phyloP scores from a whole-genome alignment of 2,113 vertebrate species.

The Heliornis fulica region DNA sequence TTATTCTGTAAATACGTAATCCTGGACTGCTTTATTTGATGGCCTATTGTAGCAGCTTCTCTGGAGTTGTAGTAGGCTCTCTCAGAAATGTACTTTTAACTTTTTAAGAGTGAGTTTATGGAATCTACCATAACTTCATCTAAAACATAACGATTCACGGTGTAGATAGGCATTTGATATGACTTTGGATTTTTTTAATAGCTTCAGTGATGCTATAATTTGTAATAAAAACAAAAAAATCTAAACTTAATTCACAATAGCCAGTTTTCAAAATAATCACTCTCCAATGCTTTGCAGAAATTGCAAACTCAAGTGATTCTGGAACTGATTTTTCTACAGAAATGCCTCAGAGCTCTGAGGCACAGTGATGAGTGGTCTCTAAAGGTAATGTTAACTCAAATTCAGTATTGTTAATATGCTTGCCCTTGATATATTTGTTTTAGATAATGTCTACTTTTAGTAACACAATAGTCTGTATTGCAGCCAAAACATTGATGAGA shows the following conservation, averaged over 20 bases:
- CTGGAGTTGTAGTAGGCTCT: slow-evolving; percentile 60
- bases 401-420: background rate
- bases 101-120: slow-evolving; percentile 65
- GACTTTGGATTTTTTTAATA: slow-evolving; percentile 60
- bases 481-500: background rate
- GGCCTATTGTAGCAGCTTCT: slow-evolving; percentile 57
- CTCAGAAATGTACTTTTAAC: slow-evolving; percentile 53
- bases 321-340: background rate
- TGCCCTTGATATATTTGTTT: background rate
- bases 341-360: slow-evolving; percentile 15
- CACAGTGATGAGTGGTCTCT: background rate
- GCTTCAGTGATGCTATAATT: slow-evolving; percentile 65
- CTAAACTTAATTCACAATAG: slow-evolving; percentile 56
- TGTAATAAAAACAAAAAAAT: slow-evolving; percentile 66
- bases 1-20: slow-evolving; percentile 68
- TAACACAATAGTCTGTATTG: background rate
- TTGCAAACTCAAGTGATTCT: background rate
- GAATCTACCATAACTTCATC: slow-evolving; percentile 51
- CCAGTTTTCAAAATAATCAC: slow-evolving; percentile 42
- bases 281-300: slow-evolving; percentile 15
- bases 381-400: background rate
- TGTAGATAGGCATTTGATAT: slow-evolving; percentile 75
- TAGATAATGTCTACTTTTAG: background rate
- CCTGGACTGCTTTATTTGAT: slow-evolving; percentile 52
- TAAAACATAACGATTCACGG: slow-evolving; percentile 58